These are phyloP conservation scores for Cantharis rufa DNA, from an alignment of 2,888 invertebrate genomes.

Conservation along the genomic window DNA sequence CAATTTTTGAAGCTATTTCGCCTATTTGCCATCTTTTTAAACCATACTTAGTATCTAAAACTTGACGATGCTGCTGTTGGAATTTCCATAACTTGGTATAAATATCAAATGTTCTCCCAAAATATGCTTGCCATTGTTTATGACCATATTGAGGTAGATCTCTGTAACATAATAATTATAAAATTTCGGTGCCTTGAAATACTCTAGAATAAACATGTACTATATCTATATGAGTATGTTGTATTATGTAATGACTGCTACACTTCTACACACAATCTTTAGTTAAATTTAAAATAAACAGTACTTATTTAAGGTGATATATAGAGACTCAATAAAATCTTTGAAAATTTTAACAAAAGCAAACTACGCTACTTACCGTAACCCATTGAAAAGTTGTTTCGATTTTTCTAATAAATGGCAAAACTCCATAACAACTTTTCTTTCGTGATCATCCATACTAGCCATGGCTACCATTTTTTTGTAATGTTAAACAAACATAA, in stretches of 20 bases:
- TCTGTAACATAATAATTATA: slow-evolving; percentile 59
- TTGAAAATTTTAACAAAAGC: slow-evolving; percentile 4
- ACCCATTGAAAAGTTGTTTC: slow-evolving; percentile 94
- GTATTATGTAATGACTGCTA: too few relatives aligned
- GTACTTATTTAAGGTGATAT: background rate
- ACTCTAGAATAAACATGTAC: too few relatives aligned
- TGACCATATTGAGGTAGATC: slow-evolving; percentile 96
- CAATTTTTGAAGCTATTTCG: slow-evolving; percentile 97
- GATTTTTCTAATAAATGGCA: slow-evolving; percentile 95
- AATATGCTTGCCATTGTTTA: slow-evolving; percentile 97
- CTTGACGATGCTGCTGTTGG: slow-evolving; percentile 92
- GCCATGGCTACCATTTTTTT: slow-evolving; percentile 74
- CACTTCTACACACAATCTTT: background rate
- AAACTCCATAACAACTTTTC: slow-evolving; percentile 93
- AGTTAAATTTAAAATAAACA: background rate
- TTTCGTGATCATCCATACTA: slow-evolving; percentile 83
- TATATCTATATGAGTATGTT: too few relatives aligned
- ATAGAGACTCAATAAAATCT: background rate
- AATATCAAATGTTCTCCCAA: slow-evolving; percentile 95
- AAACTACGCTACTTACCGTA: slow-evolving; percentile 66
- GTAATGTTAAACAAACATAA: slow-evolving; percentile 24
- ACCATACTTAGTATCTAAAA: slow-evolving; percentile 91
- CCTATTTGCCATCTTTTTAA: slow-evolving; percentile 98
- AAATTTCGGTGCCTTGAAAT: background rate
- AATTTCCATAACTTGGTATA: slow-evolving; percentile 98